Evolutionary conservation across 1,140 invertebrate species (phyloP), one percentile per base, ranked within the genome.

Genomic region (Hycleus cichorii): DNA sequence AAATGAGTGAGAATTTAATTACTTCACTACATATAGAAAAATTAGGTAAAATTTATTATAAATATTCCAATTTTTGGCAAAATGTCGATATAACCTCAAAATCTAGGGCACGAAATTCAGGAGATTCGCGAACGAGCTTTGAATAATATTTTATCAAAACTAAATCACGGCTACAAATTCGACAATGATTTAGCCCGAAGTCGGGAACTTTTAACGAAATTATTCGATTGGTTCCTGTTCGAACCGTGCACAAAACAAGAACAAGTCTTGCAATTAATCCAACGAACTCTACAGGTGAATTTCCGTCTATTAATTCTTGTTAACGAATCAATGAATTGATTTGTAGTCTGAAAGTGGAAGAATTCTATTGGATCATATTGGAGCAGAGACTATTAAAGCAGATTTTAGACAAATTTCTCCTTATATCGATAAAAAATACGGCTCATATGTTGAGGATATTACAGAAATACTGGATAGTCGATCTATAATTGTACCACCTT

Each of bases 81-180:
- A 46, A 42, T 27, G 58, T 46, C 11, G 59, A 55, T 27, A 39
- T 47, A 57, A 50, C 47, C 43, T 39, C 58, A 10, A 56, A 58
- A 63, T 62, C 57, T 60, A 72, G 72, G 65, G 4, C 72, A 74
- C 56, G 66, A 68, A 64, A 64, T 74, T 24, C 59, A 59, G 62
- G 72, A 74, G 69, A 73, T 74, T n/a, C 47, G 72, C 46, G 65
- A 72, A 63, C 58, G 72, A 48, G 71, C 72, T 8, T 58, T 74
- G 18, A 46, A 64, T n/a, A 69, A 68, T 50, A 65, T 73, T 32
- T 48, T 66, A 43, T 70, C 71, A 2, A 74, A 74, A 58, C 47
- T 74, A 10, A 65, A 74, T 6, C 65, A 69, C 50, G 70, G 71
- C 18, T 68, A 66, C 55, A 39, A 53, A 26, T 71, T 69, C 39